phyloP scores from a whole-genome alignment of 2,113 vertebrate species.

The Pedionomus torquatus region DNA sequence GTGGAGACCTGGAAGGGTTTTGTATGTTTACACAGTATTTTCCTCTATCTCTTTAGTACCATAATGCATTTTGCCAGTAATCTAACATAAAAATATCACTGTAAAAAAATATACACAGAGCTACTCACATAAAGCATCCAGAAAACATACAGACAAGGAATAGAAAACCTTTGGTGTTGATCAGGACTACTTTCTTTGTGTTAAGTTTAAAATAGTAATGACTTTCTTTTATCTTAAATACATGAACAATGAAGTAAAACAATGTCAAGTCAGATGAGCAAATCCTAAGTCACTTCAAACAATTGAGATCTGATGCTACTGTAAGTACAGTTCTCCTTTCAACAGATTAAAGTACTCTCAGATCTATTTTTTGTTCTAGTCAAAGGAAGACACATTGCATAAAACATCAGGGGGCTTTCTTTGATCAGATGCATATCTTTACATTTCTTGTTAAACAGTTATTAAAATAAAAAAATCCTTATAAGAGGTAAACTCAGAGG shows the following conservation, averaged over 20 bases:
- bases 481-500: neutral
- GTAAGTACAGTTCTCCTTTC: slow-evolving; percentile 47
- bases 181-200: slow-evolving; percentile 2
- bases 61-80: neutral
- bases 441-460: slow-evolving; percentile 41
- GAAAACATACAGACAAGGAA: neutral
- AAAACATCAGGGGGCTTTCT: slow-evolving; percentile 54
- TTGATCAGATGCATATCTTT: slow-evolving; percentile 53
- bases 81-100: neutral
- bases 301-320: neutral
- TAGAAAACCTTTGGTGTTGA: neutral
- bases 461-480: slow-evolving; percentile 34
- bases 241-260: slow-evolving; percentile 21
- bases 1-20: neutral
- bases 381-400: slow-evolving; percentile 22
- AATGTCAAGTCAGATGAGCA: slow-evolving; percentile 44
- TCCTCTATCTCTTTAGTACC: neutral
- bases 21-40: neutral
- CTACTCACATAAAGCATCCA: neutral
- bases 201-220: slow-evolving; percentile 46
- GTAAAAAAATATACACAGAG: neutral
- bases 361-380: slow-evolving; percentile 66
- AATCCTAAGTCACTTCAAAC: slow-evolving; percentile 35
- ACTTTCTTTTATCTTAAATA: slow-evolving; percentile 47
- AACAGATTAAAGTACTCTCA: slow-evolving; percentile 54